These are phyloP conservation scores for Drosophila arawakana DNA, from an alignment of 1,140 invertebrate species.

Conservation along the genomic window DNA sequence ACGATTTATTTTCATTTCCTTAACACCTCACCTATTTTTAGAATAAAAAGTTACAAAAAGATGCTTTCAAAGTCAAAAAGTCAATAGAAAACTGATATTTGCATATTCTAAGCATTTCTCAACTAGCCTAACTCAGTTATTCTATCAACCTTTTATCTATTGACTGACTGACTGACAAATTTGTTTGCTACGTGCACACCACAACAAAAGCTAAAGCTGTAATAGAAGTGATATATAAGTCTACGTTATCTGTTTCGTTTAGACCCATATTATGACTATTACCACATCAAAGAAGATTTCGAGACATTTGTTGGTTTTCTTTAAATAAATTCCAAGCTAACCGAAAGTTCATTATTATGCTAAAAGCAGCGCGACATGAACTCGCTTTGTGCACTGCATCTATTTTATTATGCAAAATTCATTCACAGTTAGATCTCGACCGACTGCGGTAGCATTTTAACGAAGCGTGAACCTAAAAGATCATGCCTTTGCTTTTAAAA, in stretches of 20 bases:
- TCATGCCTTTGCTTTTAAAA: constrained; percentile 52
- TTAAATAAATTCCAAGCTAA: constrained; percentile 18
- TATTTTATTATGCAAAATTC: constrained; percentile 54
- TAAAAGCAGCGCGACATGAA: constrained; percentile 17
- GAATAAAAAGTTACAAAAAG: constrained; percentile 6
- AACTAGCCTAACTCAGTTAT: constrained; percentile 2
- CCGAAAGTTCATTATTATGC: constrained; percentile 69
- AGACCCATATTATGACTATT: constrained; percentile 49
- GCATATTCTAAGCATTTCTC: constrained; percentile 42
- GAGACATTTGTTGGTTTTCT: constrained; percentile 3
- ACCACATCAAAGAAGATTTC: constrained; percentile 25
- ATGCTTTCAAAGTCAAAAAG: neutral
- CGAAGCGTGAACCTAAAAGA: constrained; percentile 52
- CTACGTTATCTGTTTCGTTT: constrained; percentile 35
- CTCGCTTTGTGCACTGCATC: constrained; percentile 43
- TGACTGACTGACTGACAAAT: constrained; percentile 60
- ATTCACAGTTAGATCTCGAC: constrained; percentile 66
- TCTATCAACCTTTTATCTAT: constrained; percentile 11
- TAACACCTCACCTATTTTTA: neutral
- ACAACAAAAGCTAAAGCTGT: constrained; percentile 5
- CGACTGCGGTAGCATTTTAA: constrained; percentile 50
- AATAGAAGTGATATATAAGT: constrained; percentile 27
- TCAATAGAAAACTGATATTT: constrained; percentile 23
- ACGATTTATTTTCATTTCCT: constrained; percentile 22
- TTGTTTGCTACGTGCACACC: constrained; percentile 52